Conservation (phyloP, 1,140 invertebrate species). For the Phymorhynchus buccinoides region DNA sequence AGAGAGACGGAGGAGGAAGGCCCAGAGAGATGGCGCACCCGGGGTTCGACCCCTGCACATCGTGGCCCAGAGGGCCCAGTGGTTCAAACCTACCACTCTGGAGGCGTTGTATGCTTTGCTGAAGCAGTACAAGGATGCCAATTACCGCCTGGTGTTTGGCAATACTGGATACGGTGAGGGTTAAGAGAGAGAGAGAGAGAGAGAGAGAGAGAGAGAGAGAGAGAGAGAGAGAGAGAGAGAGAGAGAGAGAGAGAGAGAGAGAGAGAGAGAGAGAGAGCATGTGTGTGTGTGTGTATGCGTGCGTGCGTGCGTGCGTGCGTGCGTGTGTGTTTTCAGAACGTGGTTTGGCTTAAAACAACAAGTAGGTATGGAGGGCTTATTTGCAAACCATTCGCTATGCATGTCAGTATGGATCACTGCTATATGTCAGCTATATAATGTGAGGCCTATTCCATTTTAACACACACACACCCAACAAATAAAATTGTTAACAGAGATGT, state of each 20-base stretch:
- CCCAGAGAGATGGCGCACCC: background rate
- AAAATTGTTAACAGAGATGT: no score
- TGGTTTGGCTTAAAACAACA: no score
- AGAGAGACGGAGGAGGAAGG: background rate
- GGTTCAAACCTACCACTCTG: constrained; percentile 57
- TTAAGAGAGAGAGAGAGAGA: background rate
- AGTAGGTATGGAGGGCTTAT: no score
- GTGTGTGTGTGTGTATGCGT: background rate
- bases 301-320: background rate
- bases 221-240: background rate
- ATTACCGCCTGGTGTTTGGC: constrained; percentile 58
- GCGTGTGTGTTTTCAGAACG: no score
- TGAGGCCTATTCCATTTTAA: no score
- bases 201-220: background rate
- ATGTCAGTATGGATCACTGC: no score
- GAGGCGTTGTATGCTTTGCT: constrained; percentile 54
- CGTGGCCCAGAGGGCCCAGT: constrained; percentile 52
- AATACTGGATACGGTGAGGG: constrained; percentile 55
- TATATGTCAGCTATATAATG: no score
- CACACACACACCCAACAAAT: no score
- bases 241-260: no score
- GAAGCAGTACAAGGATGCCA: constrained; percentile 49
- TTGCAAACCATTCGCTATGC: no score
- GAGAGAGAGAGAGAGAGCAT: background rate
- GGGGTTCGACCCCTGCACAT: constrained; percentile 43